Evolutionary conservation across 2,113 vertebrate species (phyloP), one percentile per base, ranked within the genome.

Genomic region (Crotalus helleri): DNA sequence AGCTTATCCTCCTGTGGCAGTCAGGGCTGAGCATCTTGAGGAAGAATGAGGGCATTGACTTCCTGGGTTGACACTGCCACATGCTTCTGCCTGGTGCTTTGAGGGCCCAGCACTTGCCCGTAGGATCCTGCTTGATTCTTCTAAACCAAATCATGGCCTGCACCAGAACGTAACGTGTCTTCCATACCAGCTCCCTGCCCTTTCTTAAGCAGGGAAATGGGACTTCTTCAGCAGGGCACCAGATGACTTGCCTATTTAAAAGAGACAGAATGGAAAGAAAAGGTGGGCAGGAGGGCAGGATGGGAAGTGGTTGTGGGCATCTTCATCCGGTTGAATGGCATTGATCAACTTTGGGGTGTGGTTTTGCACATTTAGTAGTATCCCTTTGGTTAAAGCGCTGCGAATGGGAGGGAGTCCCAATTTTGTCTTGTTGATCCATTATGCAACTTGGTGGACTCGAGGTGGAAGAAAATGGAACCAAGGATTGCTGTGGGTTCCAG

Each of bases 1-100:
- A 99, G 99, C 15, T 98, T 99, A 69, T 99, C 99, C 1, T 99
- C 99, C 91, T 99, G 99, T 55, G 99, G 99, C 94, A 99, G 99
- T 97, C 99, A 99, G 94, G 99, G 99, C 94, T 99, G 97, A 99
- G 46, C 89, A 58, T 33, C 85, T 55, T n/a, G 92, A 39, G 69
- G 74, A 49, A 53, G 74, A n/a, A 44, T 54, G 24, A 46, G 74
- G 88, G 92, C 92, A 86, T 8, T n/a, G 49, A 61, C 33, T 89
- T 61, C 74, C 89, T 44, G 24, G 85, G 59, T 54, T 88, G 51
- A 46, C 5, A 23, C 19, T 4, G 12, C 46, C 69, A 54, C 87
- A 5, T n/a, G 87, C 15, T 61, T 44, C 29, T 29, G 12, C 64
- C 29, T 49, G 64, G 87, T 81, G 90, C 44, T 91, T 23, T 24